Percentiles rank a stretch among this genome's conserved stretches.
These are phyloP conservation scores for Trogon melanurus DNA, from an alignment of 2,113 vertebrate species.

Conservation along the genomic window DNA sequence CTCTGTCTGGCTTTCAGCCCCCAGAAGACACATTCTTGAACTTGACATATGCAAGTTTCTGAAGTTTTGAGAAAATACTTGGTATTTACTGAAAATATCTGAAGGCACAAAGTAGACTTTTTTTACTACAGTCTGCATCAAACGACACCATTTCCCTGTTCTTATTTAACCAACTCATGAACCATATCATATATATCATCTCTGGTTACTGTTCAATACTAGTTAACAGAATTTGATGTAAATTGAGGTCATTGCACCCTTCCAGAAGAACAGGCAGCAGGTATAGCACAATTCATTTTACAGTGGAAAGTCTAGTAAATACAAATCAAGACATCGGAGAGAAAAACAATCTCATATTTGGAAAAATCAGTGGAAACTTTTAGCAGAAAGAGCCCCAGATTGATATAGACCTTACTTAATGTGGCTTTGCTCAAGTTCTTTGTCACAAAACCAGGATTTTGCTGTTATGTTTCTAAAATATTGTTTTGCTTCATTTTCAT, in stretches of 20 bases:
- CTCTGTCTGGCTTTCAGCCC: not conserved
- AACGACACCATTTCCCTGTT: not conserved
- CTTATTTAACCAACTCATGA: not conserved
- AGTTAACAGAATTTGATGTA: not conserved
- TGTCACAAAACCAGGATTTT: not conserved
- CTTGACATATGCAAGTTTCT: rapidly evolving
- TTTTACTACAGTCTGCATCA: not conserved
- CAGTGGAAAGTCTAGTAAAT: not conserved
- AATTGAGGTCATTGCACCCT: not conserved
- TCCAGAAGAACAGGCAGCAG: not conserved
- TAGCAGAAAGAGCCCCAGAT: not conserved
- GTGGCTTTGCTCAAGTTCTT: not conserved
- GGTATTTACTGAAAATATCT: not conserved
- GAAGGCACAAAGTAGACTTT: not conserved
- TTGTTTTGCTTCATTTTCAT: not conserved
- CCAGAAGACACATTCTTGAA: not conserved
- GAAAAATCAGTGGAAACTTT: constrained; percentile 28
- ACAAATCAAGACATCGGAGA: not conserved
- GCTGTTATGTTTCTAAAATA: not conserved
- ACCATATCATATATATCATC: not conserved
- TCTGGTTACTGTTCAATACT: not conserved
- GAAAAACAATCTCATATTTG: not conserved
- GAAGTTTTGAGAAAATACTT: not conserved
- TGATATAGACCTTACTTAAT: not conserved
- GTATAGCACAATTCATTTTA: not conserved